phyloP scores from a whole-genome alignment of 2,113 vertebrate species.

The Eretmochelys imbricata region DNA sequence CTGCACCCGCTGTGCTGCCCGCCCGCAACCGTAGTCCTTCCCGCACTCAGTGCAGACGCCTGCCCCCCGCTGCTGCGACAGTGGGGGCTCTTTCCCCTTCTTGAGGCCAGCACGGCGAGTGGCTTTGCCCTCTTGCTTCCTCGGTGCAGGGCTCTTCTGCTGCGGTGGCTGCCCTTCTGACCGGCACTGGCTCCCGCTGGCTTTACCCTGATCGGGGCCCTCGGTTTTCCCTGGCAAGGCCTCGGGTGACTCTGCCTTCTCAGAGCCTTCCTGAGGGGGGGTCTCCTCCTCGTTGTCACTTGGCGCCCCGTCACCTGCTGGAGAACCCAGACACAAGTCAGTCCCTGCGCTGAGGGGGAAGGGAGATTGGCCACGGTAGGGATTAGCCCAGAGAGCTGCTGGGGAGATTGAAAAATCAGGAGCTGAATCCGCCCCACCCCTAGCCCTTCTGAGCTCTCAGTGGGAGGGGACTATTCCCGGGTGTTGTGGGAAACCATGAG shows the following conservation, averaged over 20 bases:
- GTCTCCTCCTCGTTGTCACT: not conserved
- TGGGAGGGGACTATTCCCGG: not conserved
- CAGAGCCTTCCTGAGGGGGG: rapidly evolving
- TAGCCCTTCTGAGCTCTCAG: not conserved
- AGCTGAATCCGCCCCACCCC: not conserved
- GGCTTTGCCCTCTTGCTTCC: not conserved
- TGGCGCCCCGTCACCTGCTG: not conserved
- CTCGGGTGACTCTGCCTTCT: not conserved
- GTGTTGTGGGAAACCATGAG: not conserved
- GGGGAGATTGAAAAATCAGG: not conserved
- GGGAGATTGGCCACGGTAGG: not conserved
- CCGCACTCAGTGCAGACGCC: not conserved
- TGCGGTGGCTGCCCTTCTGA: not conserved
- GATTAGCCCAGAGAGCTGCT: not conserved
- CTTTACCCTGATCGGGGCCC: rapidly evolving
- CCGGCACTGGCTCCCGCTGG: not conserved
- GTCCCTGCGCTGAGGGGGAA: not conserved
- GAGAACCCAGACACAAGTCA: not conserved
- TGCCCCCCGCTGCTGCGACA: not conserved
- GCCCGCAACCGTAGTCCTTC: not conserved
- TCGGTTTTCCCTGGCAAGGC: not conserved
- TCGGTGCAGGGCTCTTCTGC: not conserved
- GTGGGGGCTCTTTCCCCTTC: not conserved
- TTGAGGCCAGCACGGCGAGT: not conserved
- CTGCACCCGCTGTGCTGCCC: not conserved